Evolutionary conservation across 2,797 vertebrate species (phyloP).

Genomic region (Amphiprion clarkii): DNA sequence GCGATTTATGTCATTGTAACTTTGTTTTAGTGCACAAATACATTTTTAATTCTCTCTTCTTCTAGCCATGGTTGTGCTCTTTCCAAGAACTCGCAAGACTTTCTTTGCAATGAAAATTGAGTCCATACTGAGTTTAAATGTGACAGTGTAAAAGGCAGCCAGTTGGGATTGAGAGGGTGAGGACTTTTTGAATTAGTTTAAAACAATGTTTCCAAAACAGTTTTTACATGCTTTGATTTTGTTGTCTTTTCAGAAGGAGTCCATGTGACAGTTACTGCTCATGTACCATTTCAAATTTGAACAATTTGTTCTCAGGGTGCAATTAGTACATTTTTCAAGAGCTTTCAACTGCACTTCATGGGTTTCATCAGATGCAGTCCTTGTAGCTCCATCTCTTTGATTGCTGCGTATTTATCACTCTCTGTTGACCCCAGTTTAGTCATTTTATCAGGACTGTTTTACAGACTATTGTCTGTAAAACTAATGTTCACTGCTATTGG

Average conservation of each 20-base stretch:
- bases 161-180: not conserved
- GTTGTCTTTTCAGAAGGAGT: not conserved
- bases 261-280: not conserved
- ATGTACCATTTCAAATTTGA: not conserved
- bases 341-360: not conserved
- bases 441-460: not conserved
- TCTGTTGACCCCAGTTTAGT: not conserved
- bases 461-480: no score
- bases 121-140: no score
- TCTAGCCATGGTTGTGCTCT: no score
- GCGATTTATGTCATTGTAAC: no score
- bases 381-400: not conserved
- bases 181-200: conserved; percentile 6
- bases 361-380: not conserved
- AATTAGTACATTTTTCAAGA: not conserved
- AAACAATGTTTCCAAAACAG: not conserved
- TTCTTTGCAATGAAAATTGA: no score
- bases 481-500: not conserved
- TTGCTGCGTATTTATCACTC: not conserved
- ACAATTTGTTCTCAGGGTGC: not conserved
- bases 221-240: not conserved
- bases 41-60: no score
- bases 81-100: no score
- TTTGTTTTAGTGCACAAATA: no score
- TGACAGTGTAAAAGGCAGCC: no score